Evolutionary conservation across 1,140 invertebrate genomes (phyloP), one percentile per base, ranked within the genome.

Genomic region (Scaptomyza pallida): DNA sequence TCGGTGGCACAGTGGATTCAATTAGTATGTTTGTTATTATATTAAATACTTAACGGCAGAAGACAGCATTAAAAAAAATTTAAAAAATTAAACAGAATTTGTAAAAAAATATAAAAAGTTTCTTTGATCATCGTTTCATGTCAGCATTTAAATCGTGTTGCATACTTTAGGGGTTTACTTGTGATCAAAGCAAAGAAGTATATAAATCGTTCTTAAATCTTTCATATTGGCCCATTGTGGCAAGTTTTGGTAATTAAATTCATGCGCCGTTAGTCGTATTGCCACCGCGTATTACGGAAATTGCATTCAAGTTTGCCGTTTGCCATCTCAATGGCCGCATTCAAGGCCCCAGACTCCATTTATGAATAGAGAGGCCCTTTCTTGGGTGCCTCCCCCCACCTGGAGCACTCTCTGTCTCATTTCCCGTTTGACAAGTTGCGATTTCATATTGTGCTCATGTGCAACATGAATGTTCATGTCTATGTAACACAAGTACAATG

Each of bases 221-320:
- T 0, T 5, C 23, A 5, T 5, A 4, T 5, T 3, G 0, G 33
- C 10, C 40, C 52, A 55, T 15, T 6, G 52, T 55, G 13, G 2
- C 37, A 6, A 64, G 69, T 74, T 75, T 75, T 80, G 72, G 68
- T 85, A 83, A 83, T 83, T 83, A 83, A 86, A 83, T 83, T 86
- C 76, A 83, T 83, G 80, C 76, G 56, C 63, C 62, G 78, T 60
- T 68, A 65, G 63, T 70, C n/a, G 56, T 44, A 52, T 68, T 82
- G 74, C 78, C 72, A 82, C 43, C 55, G 67, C 67, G 52, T 69
- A 73, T 79, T 80, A 80, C 79, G 79, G 79, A 83, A 83, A 83
- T 83, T 83, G 72, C 79, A 83, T 79, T 83, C 80, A 65, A 76
- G 67, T 74, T 76, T 65, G 72, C 72, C 50, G 51, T 41, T 48